Base-by-base conservation (phyloP, 2,113 vertebrate genomes). In the Odocoileus virginianus region DNA sequence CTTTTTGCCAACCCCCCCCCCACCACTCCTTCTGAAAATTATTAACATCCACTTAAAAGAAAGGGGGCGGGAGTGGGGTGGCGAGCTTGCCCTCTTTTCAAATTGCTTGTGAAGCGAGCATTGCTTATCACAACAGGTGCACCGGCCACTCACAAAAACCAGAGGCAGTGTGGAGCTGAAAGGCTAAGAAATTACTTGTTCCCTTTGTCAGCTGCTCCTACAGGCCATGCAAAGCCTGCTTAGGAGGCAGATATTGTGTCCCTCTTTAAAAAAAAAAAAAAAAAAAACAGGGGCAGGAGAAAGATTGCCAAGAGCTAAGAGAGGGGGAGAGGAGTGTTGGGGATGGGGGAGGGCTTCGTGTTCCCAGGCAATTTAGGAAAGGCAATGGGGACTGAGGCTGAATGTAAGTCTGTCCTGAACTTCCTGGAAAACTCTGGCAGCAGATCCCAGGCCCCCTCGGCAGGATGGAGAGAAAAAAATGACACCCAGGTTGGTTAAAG, bases 51-150 rank as follows among this genome's bases (percentile, higher is more conserved):
- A 97, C 93, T 96, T 92, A 93, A 98, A 98, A 98, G 98, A 97
- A 98, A 98, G 93, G 86, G n/a, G 47, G 50, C n/a, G 81, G 92
- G 86, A 45, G 87, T 97, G 79, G 58, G 71, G 25, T 40, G 1
- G 33, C 30, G 36, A 74, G 86, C 92, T 96, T 97, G 97, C 97
- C 97, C 97, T 98, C 97, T 98, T 98, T 98, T 98, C 97, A 98
- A 90, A 92, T 81, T 86, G 98, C 97, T 94, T 97, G 93, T 98
- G 98, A 98, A 98, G 98, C 98, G 98, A 98, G 89, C 84, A 90
- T 91, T 98, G 96, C 98, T 98, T 98, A 98, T 98, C 98, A 96
- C 98, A 99, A 99, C 99, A 99, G 99, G 98, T 98, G 98, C 98
- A 98, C 98, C 50, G 74, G 98, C 98, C 95, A 93, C 98, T 99